Base-by-base conservation (phyloP, 2,888 invertebrate species). In the Philopedon plagiatum region DNA sequence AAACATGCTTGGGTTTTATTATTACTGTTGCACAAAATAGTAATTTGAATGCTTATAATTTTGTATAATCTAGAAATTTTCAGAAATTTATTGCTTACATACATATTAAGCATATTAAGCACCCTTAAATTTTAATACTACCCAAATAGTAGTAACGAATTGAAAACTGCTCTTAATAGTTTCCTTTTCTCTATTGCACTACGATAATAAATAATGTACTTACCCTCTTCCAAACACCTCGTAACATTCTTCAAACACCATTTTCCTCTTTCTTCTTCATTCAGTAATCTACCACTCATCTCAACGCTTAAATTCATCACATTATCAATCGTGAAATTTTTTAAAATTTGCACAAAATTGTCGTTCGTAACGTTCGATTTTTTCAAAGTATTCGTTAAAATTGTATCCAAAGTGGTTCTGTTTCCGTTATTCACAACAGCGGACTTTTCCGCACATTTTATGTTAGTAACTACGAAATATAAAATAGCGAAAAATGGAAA, bases 201-300 rank as follows among this genome's bases (percentile, higher is more conserved):
- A n/a, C n/a, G n/a, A n/a, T n/a, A n/a, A n/a, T n/a, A n/a, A n/a
- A 18, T 44, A 49, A 9, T 23, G 11, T 54, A 66, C 80, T 78
- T 77, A 84, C 84, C 83, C 78, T 81, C 75, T 57, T 81, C 75
- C 58, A 79, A 76, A 71, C 84, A 84, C 56, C 78, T 77, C 4
- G 80, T 81, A 15, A 83, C 64, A 77, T 84, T 82, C 56, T 78
- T 77, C 77, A 83, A 70, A 72, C 83, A 85, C 19, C 75, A 46
- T 74, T 78, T 83, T 13, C 82, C 82, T 21, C 76, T 78, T 51
- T 78, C 79, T 60, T 79, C 76, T 29, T 80, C 80, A 21, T 71
- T 70, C 29, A 54, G 7, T 8, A 54, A 8, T 1, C 56, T 15
- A 9, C 32, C 67, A 19, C 63, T 32, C 7, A 71, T n/a, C 1